A percentile compares a stretch with the other conserved stretches of the same genome.
Evolutionary conservation across 2,888 invertebrate genomes (phyloP).

Genomic region (Tetrapedia diversipes): DNA sequence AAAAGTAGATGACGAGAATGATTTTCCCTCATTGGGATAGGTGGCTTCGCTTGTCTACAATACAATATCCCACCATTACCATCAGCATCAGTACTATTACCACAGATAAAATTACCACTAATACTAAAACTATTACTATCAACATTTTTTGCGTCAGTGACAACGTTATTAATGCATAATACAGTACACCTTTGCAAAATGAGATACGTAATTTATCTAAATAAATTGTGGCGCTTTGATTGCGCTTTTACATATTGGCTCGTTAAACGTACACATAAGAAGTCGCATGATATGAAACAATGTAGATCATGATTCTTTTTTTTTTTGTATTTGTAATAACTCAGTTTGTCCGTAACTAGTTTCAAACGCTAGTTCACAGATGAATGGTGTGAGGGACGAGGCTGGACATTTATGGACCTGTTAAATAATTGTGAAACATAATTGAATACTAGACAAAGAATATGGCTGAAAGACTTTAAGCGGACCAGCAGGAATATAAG

Average conservation of each 20-base stretch:
- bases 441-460: slow-evolving; percentile 39
- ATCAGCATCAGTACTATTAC: slow-evolving; percentile 75
- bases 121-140: slow-evolving; percentile 74
- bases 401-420: slow-evolving; percentile 57
- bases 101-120: slow-evolving; percentile 74
- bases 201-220: slow-evolving; percentile 67
- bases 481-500: slow-evolving; percentile 57
- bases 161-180: slow-evolving; percentile 79
- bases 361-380: slow-evolving; percentile 49
- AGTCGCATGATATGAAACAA: slow-evolving; percentile 54
- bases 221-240: slow-evolving; percentile 56
- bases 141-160: slow-evolving; percentile 79
- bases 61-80: slow-evolving; percentile 69
- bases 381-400: slow-evolving; percentile 46
- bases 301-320: slow-evolving; percentile 64
- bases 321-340: slow-evolving; percentile 66
- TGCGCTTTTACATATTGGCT: slow-evolving; percentile 62
- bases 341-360: slow-evolving; percentile 57
- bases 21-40: slow-evolving; percentile 96
- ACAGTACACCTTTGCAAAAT: slow-evolving; percentile 72
- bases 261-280: slow-evolving; percentile 39
- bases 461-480: slow-evolving; percentile 50
- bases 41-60: slow-evolving; percentile 57
- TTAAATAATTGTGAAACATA: slow-evolving; percentile 51
- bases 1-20: slow-evolving; percentile 97